These are phyloP conservation scores for Hypocryptadius cinnamomeus DNA, from an alignment of 2,113 vertebrate species.

Conservation along the genomic window DNA sequence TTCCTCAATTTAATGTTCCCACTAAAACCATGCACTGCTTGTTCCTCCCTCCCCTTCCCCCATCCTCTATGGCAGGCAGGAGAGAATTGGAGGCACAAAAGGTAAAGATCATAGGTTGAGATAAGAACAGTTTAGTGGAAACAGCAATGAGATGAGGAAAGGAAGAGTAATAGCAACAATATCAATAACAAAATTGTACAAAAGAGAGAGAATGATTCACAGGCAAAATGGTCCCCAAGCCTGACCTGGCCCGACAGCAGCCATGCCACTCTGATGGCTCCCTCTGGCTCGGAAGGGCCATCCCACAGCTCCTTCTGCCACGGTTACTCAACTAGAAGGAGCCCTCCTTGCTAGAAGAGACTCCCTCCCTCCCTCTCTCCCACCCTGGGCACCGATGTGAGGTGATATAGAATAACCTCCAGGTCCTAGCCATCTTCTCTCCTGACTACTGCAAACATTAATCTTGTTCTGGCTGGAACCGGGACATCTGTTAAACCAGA, in stretches of 20 bases:
- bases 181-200: background rate
- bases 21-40: background rate
- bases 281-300: background rate
- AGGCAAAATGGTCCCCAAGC: background rate
- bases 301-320: background rate
- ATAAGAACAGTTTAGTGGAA: background rate
- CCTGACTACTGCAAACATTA: background rate
- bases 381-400: background rate
- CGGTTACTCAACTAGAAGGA: background rate
- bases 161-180: background rate
- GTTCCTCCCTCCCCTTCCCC: background rate
- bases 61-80: background rate
- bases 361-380: background rate
- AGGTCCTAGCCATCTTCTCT: background rate
- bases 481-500: background rate
- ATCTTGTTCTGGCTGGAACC: background rate
- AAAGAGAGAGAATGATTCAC: background rate
- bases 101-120: background rate
- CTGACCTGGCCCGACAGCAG: rapidly evolving
- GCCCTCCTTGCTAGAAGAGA: background rate
- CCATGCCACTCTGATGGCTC: too few relatives aligned
- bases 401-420: background rate
- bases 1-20: background rate
- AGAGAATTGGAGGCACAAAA: background rate
- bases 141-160: background rate